These are phyloP conservation scores for Macroramphosus scolopax DNA, from an alignment of 2,797 vertebrate genomes.

Conservation along the genomic window DNA sequence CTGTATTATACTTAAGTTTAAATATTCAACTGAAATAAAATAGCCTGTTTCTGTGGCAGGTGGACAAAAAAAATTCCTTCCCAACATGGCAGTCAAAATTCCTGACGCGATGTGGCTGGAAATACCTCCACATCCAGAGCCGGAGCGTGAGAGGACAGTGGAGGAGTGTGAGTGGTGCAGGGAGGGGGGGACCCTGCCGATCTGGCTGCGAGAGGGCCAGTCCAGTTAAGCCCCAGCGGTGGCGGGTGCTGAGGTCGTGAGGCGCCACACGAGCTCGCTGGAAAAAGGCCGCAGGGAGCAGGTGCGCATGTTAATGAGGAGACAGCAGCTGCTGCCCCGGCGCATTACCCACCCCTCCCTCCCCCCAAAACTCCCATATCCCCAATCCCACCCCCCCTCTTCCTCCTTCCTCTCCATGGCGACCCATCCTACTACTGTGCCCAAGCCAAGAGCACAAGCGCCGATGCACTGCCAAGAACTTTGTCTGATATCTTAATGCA, in stretches of 20 bases:
- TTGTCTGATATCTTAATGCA: neutral
- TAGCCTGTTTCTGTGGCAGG: no score
- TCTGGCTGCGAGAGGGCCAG: constrained; percentile 53
- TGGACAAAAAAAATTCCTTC: no score
- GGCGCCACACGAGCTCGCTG: constrained; percentile 69
- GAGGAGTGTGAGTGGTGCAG: neutral
- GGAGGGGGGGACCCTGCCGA: neutral
- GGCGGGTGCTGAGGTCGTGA: constrained; percentile 68
- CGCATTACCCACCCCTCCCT: constrained; percentile 33
- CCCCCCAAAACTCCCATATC: constrained; percentile 28
- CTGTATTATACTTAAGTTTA: no score
- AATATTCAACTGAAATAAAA: no score
- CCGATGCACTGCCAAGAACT: no score
- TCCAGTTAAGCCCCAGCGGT: constrained; percentile 54
- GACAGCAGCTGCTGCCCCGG: constrained; percentile 82
- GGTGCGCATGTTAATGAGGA: constrained; percentile 91
- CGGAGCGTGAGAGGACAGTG: constrained; percentile 10
- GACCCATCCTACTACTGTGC: constrained; percentile 36
- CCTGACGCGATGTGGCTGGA: neutral
- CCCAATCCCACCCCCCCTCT: constrained; percentile 38
- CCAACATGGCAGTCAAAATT: no score
- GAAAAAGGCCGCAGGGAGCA: constrained; percentile 82
- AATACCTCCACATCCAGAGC: constrained; percentile 25
- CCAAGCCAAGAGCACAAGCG: no score
- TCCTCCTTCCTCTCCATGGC: constrained; percentile 57